These are phyloP conservation scores for Venturia canescens DNA, from an alignment of 1,140 invertebrate genomes.

Conservation along the genomic window DNA sequence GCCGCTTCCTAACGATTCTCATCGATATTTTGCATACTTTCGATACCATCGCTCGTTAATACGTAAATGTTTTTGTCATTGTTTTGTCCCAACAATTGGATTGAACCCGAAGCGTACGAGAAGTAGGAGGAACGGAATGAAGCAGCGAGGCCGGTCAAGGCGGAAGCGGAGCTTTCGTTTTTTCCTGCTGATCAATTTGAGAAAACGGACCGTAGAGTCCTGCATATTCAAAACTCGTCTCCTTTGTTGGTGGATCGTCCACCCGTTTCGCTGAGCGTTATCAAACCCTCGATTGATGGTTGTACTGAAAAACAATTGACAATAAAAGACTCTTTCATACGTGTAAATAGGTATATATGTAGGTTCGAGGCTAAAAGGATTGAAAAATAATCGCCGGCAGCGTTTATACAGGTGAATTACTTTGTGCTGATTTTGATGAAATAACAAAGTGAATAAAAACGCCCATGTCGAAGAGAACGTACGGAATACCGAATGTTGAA, in stretches of 20 bases:
- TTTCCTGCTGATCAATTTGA: constrained; percentile 34
- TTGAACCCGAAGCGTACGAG: constrained; percentile 9
- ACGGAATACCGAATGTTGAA: no score
- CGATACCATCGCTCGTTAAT: constrained; percentile 28
- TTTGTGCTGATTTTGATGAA: no score
- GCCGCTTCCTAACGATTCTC: not conserved
- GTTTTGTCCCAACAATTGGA: constrained; percentile 31
- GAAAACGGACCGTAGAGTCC: constrained; percentile 60
- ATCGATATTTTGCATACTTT: constrained; percentile 39
- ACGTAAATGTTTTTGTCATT: constrained; percentile 25
- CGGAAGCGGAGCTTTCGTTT: constrained; percentile 53
- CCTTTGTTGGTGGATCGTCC: constrained; percentile 29
- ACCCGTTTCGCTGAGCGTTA: constrained; percentile 58
- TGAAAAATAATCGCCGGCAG: no score
- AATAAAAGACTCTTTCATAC: not conserved
- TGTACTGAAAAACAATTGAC: constrained; percentile 53
- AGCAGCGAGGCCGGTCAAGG: no score
- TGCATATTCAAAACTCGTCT: constrained; percentile 56
- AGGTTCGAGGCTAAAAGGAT: no score
- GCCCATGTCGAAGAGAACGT: no score
- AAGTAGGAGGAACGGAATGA: no score
- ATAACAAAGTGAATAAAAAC: no score
- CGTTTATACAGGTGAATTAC: no score
- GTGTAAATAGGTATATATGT: no score
- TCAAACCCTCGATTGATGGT: constrained; percentile 59